Conservation (phyloP, 2,888 invertebrate genomes). For the Eudasyphora cyanicolor region DNA sequence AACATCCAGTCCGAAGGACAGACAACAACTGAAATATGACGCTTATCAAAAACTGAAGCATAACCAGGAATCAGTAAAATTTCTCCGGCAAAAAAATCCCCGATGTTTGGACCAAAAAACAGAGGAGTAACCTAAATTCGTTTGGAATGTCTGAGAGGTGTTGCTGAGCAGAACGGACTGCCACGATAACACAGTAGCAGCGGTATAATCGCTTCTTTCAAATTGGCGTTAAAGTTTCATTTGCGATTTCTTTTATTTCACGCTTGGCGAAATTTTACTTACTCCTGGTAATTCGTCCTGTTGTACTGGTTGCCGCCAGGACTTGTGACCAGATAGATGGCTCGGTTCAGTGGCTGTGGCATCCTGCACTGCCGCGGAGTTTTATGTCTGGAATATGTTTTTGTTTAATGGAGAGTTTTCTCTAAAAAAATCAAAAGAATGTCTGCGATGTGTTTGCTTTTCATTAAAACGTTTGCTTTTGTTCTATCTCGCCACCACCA, state of each 20-base stretch:
- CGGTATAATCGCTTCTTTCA: not conserved
- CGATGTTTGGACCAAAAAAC: constrained; percentile 9
- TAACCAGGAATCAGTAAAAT: constrained; percentile 38
- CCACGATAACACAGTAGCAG: not conserved
- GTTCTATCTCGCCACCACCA: constrained; percentile 59
- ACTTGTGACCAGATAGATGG: not conserved
- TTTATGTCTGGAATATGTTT: constrained; percentile 20
- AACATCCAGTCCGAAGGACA: constrained; percentile 28
- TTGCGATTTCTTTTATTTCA: constrained; percentile 36
- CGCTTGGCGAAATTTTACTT: constrained; percentile 23
- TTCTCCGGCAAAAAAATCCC: constrained; percentile 29
- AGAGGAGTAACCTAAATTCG: constrained; percentile 16
- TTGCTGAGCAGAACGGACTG: constrained; percentile 11
- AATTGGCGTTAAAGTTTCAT: constrained; percentile 32
- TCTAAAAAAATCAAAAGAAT: constrained; percentile 36
- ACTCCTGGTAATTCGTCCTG: not conserved
- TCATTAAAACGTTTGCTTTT: constrained; percentile 76
- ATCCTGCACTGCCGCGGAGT: constrained; percentile 23
- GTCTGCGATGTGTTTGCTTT: constrained; percentile 75
- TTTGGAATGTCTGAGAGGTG: constrained; percentile 34
- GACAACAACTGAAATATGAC: constrained; percentile 56
- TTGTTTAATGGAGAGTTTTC: not conserved
- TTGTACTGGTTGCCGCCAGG: not conserved
- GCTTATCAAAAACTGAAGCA: constrained; percentile 56
- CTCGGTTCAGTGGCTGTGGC: not conserved